A percentile compares a stretch with the other conserved stretches of the same genome.
phyloP scores from a whole-genome alignment of 2,888 invertebrate species.

The Hermodice carunculata region DNA sequence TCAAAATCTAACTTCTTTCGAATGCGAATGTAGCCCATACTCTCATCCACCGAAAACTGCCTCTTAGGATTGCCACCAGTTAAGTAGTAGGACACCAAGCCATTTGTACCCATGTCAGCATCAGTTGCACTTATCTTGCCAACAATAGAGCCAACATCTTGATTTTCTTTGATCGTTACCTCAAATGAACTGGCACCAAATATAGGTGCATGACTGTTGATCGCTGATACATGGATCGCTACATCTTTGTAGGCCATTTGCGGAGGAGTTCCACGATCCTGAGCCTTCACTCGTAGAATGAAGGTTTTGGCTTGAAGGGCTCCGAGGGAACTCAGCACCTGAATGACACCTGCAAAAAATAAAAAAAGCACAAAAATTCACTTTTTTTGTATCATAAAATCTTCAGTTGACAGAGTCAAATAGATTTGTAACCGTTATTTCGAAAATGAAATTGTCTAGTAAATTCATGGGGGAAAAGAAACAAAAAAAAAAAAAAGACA shows the following conservation, averaged over 20 bases:
- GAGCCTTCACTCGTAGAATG: constrained; percentile 80
- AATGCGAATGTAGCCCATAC: constrained; percentile 85
- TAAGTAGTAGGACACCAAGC: constrained; percentile 90
- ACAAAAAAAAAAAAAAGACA: too few relatives aligned
- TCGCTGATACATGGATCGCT: constrained; percentile 76
- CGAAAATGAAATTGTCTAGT: too few relatives aligned
- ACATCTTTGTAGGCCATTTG: constrained; percentile 83
- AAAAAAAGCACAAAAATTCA: too few relatives aligned
- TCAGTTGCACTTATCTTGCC: constrained; percentile 79
- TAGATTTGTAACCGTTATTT: too few relatives aligned
- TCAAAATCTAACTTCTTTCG: constrained; percentile 88
- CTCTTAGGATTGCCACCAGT: constrained; percentile 85
- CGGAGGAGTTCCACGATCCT: constrained; percentile 90
- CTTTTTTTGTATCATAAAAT: too few relatives aligned
- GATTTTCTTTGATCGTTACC: constrained; percentile 85
- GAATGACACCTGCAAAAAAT: constrained; percentile 76
- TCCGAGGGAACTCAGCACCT: constrained; percentile 75
- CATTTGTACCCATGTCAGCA: constrained; percentile 81
- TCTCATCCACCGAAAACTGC: constrained; percentile 84
- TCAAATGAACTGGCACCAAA: constrained; percentile 83
- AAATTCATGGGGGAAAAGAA: too few relatives aligned
- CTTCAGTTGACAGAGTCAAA: too few relatives aligned
- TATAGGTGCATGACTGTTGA: constrained; percentile 84
- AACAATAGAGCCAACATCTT: constrained; percentile 90
- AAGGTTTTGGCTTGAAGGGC: constrained; percentile 74